These are phyloP conservation scores for Mixornis gularis DNA, from an alignment of 2,113 vertebrate species.

Conservation along the genomic window DNA sequence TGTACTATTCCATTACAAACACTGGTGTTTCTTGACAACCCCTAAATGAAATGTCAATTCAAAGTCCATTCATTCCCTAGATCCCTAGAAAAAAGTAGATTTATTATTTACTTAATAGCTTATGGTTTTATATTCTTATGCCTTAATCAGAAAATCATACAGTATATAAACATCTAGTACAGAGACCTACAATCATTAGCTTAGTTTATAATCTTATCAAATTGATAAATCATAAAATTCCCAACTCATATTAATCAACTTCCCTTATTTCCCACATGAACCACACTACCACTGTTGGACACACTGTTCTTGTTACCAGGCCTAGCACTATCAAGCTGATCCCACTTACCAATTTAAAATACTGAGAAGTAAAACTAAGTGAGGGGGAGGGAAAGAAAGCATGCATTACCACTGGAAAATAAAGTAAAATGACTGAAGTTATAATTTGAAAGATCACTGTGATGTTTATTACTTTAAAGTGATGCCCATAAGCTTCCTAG, in stretches of 20 bases:
- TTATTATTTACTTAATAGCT: not conserved
- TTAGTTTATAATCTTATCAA: not conserved
- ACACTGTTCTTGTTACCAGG: not conserved
- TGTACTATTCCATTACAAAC: not conserved
- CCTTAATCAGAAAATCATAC: not conserved
- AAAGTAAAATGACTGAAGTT: not conserved
- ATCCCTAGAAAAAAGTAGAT: too few species aligned
- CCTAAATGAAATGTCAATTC: not conserved
- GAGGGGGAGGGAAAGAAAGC: not conserved
- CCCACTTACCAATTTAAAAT: not conserved
- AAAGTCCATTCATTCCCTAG: not conserved
- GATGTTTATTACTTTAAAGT: slow-evolving; percentile 9
- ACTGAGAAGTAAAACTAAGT: not conserved
- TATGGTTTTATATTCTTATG: not conserved
- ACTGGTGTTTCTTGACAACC: not conserved
- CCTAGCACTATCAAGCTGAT: not conserved
- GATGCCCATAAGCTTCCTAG: not conserved
- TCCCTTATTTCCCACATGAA: not conserved
- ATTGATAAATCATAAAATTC: not conserved
- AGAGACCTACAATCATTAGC: not conserved
- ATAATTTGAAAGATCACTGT: not conserved
- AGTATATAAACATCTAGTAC: not conserved
- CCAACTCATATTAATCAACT: not conserved
- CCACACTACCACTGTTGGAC: not conserved
- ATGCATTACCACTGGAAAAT: not conserved